A percentile compares a stretch with the other conserved stretches of the same genome.
phyloP scores from a whole-genome alignment of 2,888 invertebrate genomes.

The Agonopterix alstromeriana region DNA sequence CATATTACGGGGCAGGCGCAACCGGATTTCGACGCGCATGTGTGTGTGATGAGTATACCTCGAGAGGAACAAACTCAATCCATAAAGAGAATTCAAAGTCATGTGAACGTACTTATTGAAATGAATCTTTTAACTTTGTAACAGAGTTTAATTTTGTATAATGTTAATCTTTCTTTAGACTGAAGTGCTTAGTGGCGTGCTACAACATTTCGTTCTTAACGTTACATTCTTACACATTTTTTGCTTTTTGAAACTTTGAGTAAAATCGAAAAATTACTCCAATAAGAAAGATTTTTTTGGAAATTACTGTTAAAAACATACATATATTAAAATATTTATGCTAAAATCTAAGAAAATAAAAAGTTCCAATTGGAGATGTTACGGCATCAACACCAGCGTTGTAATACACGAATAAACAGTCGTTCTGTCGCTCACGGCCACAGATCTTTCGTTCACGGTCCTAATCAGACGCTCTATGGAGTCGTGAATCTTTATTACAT shows the following conservation, averaged over 20 bases:
- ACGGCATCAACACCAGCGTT: constrained; percentile 25
- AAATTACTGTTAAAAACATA: too few species aligned
- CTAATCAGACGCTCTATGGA: constrained; percentile 48
- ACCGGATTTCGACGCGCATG: constrained; percentile 37
- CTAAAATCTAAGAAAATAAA: too few species aligned
- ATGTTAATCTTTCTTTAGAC: too few species aligned
- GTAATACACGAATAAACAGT: constrained; percentile 35
- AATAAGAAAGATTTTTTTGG: too few species aligned
- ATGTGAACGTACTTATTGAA: constrained; percentile 3
- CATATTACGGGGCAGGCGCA: constrained; percentile 33
- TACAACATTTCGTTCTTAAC: too few species aligned
- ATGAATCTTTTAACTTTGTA: neutral
- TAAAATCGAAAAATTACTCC: too few species aligned
- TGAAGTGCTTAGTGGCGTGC: too few species aligned
- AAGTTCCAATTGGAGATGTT: too few species aligned
- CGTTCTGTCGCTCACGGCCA: constrained; percentile 26
- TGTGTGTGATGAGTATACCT: constrained; percentile 26
- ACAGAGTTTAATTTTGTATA: too few species aligned
- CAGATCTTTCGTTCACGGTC: constrained; percentile 55
- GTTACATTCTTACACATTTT: too few species aligned
- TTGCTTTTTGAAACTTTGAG: too few species aligned
- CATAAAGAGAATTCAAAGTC: constrained; percentile 26
- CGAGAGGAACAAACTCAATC: constrained; percentile 23
- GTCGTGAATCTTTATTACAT: constrained; percentile 56
- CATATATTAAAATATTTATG: too few species aligned